A percentile compares a stretch with the other conserved stretches of the same genome.
Evolutionary conservation across 2,888 invertebrate species (phyloP).

Genomic region (Elysia crispata): DNA sequence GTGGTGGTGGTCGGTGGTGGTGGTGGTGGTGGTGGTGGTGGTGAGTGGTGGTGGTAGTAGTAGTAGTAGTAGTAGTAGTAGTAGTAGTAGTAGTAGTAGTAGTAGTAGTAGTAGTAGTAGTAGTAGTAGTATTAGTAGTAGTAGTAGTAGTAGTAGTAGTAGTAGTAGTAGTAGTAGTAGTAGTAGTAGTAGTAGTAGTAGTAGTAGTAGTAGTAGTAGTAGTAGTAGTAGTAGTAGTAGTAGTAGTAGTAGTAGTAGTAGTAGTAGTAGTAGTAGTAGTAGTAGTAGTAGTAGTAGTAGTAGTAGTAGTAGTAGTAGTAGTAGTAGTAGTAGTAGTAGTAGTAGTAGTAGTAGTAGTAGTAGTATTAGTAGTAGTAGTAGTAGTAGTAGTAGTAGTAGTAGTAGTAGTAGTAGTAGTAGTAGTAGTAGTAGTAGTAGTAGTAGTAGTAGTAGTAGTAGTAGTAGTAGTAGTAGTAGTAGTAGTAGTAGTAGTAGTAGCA

Average conservation of each 20-base stretch:
- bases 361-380: too few species aligned
- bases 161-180: neutral
- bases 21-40: neutral
- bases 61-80: neutral
- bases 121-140: too few species aligned
- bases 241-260: neutral
- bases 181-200: neutral
- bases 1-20: too few species aligned
- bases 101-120: neutral
- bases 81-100: neutral
- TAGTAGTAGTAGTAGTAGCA: too few species aligned
- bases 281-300: conserved; percentile 26
- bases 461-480: too few species aligned
- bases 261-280: conserved; percentile 13
- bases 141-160: too few species aligned
- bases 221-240: neutral
- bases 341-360: conserved; percentile 13
- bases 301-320: conserved; percentile 28
- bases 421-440: neutral
- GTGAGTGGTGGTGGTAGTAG: neutral
- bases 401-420: neutral
- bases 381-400: too few species aligned
- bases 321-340: conserved; percentile 26
- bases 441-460: neutral
- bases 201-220: conserved; percentile 5